These are phyloP conservation scores for Plagodis pulveraria DNA, from an alignment of 2,888 invertebrate species.

Conservation along the genomic window DNA sequence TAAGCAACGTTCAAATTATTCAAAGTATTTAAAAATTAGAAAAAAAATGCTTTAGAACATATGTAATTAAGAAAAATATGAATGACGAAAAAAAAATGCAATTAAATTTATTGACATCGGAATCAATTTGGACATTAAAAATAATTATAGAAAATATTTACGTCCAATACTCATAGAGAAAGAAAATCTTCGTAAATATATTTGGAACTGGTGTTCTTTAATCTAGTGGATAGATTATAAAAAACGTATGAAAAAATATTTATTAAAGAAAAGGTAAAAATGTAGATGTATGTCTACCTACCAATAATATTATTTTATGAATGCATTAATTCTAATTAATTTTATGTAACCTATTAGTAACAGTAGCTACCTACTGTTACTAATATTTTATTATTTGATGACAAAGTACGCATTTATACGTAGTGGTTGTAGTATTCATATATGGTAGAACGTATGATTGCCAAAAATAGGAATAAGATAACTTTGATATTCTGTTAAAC, in stretches of 20 bases:
- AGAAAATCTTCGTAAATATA: neutral
- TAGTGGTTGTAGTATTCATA: neutral
- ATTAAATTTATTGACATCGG: slow-evolving; percentile 1
- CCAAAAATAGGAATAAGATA: slow-evolving; percentile 16
- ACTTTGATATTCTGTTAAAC: slow-evolving; percentile 10
- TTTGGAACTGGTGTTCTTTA: too few species aligned
- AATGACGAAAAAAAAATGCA: neutral
- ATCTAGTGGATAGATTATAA: too few species aligned
- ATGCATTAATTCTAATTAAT: too few species aligned
- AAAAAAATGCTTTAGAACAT: neutral
- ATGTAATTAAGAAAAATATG: slow-evolving; percentile 1
- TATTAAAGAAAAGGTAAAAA: too few species aligned
- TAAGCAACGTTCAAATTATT: slow-evolving; percentile 17
- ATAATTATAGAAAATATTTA: slow-evolving; percentile 9
- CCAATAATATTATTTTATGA: too few species aligned
- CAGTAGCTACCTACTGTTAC: too few species aligned
- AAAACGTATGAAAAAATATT: too few species aligned
- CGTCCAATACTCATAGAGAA: slow-evolving; percentile 21
- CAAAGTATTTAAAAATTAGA: slow-evolving; percentile 8
- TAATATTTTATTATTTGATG: too few species aligned
- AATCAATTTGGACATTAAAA: slow-evolving; percentile 10
- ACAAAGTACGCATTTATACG: too few species aligned
- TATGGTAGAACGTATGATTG: slow-evolving; percentile 5
- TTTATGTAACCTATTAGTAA: too few species aligned
- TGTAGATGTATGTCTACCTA: too few species aligned